A percentile compares a stretch with the other conserved stretches of the same genome.
These are phyloP conservation scores for Eilema sororculum DNA, from an alignment of 2,888 invertebrate species.

Conservation along the genomic window DNA sequence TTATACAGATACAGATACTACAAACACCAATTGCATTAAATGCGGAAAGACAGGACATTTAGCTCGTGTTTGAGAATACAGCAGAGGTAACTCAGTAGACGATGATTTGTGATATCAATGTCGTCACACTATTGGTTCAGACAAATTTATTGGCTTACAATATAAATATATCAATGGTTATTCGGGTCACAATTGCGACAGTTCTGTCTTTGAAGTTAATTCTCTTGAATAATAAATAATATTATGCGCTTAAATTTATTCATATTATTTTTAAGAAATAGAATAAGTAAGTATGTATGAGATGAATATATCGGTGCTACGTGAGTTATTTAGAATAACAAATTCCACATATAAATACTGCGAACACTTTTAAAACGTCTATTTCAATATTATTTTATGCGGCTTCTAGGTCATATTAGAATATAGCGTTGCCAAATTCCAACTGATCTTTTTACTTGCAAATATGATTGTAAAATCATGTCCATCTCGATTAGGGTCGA, in stretches of 20 bases:
- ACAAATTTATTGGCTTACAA: too few relatives aligned
- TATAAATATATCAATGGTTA: too few relatives aligned
- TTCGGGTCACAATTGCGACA: not conserved
- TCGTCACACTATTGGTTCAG: too few relatives aligned
- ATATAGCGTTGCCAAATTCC: slow-evolving; percentile 14
- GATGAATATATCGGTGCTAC: slow-evolving; percentile 1
- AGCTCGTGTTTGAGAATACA: too few relatives aligned
- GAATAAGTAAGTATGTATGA: too few relatives aligned
- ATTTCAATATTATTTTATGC: slow-evolving; percentile 26
- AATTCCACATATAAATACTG: slow-evolving; percentile 6
- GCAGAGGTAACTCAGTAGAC: too few relatives aligned
- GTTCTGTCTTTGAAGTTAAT: not conserved
- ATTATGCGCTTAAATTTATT: not conserved
- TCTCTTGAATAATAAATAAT: not conserved
- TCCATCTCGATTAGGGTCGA: not conserved
- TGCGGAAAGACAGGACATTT: too few relatives aligned
- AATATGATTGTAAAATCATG: not conserved
- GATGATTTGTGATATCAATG: too few relatives aligned
- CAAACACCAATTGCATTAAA: too few relatives aligned
- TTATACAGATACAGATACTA: too few relatives aligned
- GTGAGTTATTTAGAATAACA: slow-evolving; percentile 11
- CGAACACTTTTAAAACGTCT: slow-evolving; percentile 12
- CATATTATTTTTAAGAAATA: not conserved
- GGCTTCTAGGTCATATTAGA: slow-evolving; percentile 39
- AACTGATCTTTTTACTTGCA: not conserved